These are phyloP conservation scores for Sus scrofa DNA, from an alignment of 2,113 vertebrate genomes.

Conservation along the genomic window T2T-Sscrofa CM000817.6:125743001-125743500, in stretches of 20 bases:
- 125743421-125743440: neutral
- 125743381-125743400: neutral
- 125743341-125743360: neutral
- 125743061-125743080: neutral
- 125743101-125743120: neutral
- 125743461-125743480: neutral
- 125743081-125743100: neutral
- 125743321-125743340: neutral
- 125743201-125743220: neutral
- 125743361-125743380: neutral
- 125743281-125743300: neutral
- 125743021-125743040: neutral
- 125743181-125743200: neutral
- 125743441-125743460: neutral
- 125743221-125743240: neutral
- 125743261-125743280: neutral
- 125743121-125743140: neutral
- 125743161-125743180: neutral
- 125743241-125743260: neutral
- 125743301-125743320: neutral
- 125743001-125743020: neutral
- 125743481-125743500: neutral
- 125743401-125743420: neutral
- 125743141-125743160: neutral
- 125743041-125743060: neutral